Base-by-base conservation (phyloP, 2,797 vertebrate species). In the Sebastes minor region DNA sequence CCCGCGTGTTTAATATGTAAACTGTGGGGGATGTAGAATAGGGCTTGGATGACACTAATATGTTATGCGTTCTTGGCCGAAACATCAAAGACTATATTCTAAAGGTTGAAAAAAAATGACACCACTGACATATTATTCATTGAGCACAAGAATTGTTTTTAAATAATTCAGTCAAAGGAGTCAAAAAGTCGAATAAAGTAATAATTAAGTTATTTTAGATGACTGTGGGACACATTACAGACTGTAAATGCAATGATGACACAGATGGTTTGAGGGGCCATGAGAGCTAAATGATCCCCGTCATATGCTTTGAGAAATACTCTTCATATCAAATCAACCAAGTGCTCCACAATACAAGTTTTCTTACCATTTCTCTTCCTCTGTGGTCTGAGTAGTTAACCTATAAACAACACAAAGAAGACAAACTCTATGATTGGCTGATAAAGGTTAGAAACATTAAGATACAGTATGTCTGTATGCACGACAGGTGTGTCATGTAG, bases 341-440 rank as follows among this genome's bases (percentile, higher is more conserved):
- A 59, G 23, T 22, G 23, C 35, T 68, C 11, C 7, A 66, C 14
- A 71, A 49, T 14, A 27, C 8, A 27, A 27, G 23, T 33, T 38
- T 72, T 9, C 90, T 91, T 80, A 98, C 98, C 97, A 97, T 94
- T 96, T 98, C 71, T 99, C 98, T 91, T 99, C 98, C 89, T 99
- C 98, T 89, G 97, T 91, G 61, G 96, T 95, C 91, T 97, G 97
- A 88, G 97, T 96, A 55, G 96, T 95, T 92, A 97, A 88, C 91
- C 98, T 98, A 68, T 86, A 93, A 88, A 30, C 72, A 84, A 76
- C 0, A 80, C 23, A 57, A 77, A 69, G 16, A 71, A 70, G 13
- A 75, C 20, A 14, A 74, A 74, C 16, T 28, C 25, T 63, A 6
- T 71, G 1, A 52, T 3, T 49, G 30, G 9, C 61, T 22, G 22